These are phyloP conservation scores for Hoplostethus atlanticus DNA, from an alignment of 2,797 vertebrate species.

Conservation along the genomic window DNA sequence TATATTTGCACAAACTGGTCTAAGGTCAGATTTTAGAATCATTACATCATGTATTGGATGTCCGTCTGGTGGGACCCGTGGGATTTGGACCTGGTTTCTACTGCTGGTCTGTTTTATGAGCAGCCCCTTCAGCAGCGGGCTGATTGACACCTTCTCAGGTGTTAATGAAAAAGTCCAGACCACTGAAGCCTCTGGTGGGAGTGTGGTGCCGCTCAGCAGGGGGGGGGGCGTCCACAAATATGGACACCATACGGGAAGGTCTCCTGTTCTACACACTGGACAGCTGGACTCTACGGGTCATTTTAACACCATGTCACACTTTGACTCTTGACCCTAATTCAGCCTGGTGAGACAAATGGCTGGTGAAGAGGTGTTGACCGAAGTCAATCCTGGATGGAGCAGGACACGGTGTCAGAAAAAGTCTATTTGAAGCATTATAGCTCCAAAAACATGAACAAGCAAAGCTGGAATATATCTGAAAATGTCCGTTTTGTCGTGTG, in stretches of 20 bases:
- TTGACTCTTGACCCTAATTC: conserved; percentile 27
- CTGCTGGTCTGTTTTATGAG: conserved; percentile 74
- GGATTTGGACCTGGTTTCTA: conserved; percentile 40
- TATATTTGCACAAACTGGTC: no score
- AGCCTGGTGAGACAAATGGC: conserved; percentile 29
- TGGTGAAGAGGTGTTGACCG: conserved; percentile 23
- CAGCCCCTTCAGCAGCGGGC: conserved; percentile 41
- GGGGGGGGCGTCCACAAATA: conserved; percentile 25
- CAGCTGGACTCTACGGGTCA: background rate
- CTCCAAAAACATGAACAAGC: no score
- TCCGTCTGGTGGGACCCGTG: conserved; percentile 16
- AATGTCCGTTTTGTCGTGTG: no score
- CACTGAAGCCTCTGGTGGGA: conserved; percentile 60
- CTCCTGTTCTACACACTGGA: background rate
- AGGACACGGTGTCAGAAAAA: conserved; percentile 24
- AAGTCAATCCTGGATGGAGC: conserved; percentile 19
- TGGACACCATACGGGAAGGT: conserved; percentile 40
- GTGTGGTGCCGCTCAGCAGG: conserved; percentile 55
- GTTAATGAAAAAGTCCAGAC: conserved; percentile 79
- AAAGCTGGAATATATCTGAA: no score
- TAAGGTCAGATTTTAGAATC: no score
- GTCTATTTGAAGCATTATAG: conserved; percentile 12
- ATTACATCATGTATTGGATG: no score
- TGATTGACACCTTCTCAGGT: conserved; percentile 77
- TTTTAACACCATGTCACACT: conserved; percentile 17